Evolutionary conservation across 2,888 invertebrate genomes (phyloP).

Genomic region (Lithosia quadra): DNA sequence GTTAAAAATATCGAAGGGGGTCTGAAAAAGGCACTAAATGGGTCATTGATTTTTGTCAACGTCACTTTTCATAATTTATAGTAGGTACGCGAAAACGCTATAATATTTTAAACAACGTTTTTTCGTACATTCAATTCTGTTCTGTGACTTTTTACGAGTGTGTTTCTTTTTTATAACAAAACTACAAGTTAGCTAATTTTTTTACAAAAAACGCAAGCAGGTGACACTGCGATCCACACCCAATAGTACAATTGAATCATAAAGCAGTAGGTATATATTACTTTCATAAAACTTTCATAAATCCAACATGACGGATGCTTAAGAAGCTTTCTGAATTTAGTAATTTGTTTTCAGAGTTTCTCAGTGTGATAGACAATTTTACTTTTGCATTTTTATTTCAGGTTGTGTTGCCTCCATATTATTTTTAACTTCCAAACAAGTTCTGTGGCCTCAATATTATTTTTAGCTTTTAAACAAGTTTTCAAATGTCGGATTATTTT

Average conservation of each 20-base stretch:
- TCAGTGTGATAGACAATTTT: conserved; percentile 21
- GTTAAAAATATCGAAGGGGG: background rate
- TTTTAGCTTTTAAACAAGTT: background rate
- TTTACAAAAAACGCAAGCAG: background rate
- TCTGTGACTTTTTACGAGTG: background rate
- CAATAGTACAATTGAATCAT: background rate
- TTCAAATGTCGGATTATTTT: background rate
- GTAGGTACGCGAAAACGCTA: no score
- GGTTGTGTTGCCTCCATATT: conserved; percentile 14
- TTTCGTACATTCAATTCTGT: no score
- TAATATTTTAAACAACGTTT: no score
- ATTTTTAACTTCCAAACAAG: conserved; percentile 9
- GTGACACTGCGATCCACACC: background rate
- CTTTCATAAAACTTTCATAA: conserved; percentile 15
- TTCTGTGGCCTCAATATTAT: background rate
- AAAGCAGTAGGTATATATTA: conserved; percentile 2
- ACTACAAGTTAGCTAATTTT: background rate
- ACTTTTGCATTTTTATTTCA: conserved; percentile 22
- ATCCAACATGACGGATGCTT: conserved; percentile 14
- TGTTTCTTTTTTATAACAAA: background rate
- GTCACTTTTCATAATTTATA: no score
- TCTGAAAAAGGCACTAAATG: no score
- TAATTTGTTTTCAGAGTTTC: conserved; percentile 21
- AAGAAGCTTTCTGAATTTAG: conserved; percentile 13
- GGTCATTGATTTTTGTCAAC: no score